Base-by-base conservation (phyloP, 2,888 invertebrate species). In the Miltochrista miniata region DNA sequence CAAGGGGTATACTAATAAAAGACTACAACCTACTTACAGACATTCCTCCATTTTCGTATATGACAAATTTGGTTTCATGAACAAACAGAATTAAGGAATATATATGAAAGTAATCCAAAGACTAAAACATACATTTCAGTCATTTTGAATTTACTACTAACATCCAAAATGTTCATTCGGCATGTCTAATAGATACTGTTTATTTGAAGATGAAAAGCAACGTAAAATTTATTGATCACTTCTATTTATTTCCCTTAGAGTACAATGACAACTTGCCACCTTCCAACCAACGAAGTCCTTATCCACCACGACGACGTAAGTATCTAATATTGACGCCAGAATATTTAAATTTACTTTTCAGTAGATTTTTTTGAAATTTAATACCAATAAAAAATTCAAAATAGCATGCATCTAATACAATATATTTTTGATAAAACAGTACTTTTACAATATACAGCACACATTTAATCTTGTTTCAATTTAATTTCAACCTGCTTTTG, bases 201-300 rank as follows among this genome's bases (percentile, higher is more conserved):
- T n/a, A n/a, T n/a, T n/a, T n/a, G n/a, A 24, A 24, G 2, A 24
- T 2, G 18, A 5, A 24, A 24, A 24, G 18, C 2, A 5, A 5
- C 2, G 2, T 24, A 2, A 2, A 24, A 24, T 4, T 4, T 24
- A 24, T 24, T 24, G 3, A 24, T 2, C 5, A 24, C 5, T 4
- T 40, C 10, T 13, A 11, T 41, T 48, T 51, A 60, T 72, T 57
- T 92, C 92, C 54, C 90, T 15, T 68, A 96, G 96, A 97, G 93
- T 96, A 96, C 87, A 96, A 96, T 73, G 97, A 97, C 92, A 96
- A 96, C 88, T 92, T 97, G 87, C 96, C 96, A 66, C 94, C 96
- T 76, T 95, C 96, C 68, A 96, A 94, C 79, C 96, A 96, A 89
- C 95, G 97, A 82, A 96, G 96, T 85, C 96, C 97, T 51, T 96